Evolutionary conservation across 2,113 vertebrate species (phyloP).

Genomic region (Puma concolor): DNA sequence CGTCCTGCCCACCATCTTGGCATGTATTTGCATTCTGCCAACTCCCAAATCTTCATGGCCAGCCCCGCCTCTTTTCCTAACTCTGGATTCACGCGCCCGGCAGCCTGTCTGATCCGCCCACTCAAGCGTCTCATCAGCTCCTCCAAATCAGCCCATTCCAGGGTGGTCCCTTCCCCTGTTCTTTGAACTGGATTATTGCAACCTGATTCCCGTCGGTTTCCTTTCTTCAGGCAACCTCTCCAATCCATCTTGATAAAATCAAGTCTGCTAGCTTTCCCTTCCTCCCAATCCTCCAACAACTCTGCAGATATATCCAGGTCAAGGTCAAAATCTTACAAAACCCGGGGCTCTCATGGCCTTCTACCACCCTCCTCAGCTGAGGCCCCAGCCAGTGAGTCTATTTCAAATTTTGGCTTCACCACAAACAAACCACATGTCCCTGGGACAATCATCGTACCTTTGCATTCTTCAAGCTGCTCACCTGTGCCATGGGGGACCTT

Average conservation of each 20-base stretch:
- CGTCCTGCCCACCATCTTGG: not conserved
- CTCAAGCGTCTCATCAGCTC: too few species aligned
- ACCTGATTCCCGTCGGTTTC: not conserved
- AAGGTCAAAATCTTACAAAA: not conserved
- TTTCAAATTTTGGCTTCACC: not conserved
- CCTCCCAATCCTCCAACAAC: not conserved
- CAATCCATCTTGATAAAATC: not conserved
- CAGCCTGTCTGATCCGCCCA: not conserved
- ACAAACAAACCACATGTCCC: not conserved
- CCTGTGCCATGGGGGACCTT: not conserved
- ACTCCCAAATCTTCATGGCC: not conserved
- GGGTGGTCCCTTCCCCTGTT: too few species aligned
- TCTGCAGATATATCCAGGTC: not conserved
- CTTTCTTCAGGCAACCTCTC: not conserved
- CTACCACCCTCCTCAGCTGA: too few species aligned
- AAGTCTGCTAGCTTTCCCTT: not conserved
- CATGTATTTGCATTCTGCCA: not conserved
- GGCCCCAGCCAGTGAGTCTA: not conserved
- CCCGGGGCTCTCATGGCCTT: not conserved
- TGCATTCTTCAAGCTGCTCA: not conserved
- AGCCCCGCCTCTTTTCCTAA: not conserved
- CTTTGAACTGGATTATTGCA: not conserved
- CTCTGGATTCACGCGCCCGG: not conserved
- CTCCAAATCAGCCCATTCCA: accelerated
- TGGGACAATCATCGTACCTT: not conserved